phyloP scores from a whole-genome alignment of 2,113 vertebrate species.

The Tachysurus fulvidraco region DNA sequence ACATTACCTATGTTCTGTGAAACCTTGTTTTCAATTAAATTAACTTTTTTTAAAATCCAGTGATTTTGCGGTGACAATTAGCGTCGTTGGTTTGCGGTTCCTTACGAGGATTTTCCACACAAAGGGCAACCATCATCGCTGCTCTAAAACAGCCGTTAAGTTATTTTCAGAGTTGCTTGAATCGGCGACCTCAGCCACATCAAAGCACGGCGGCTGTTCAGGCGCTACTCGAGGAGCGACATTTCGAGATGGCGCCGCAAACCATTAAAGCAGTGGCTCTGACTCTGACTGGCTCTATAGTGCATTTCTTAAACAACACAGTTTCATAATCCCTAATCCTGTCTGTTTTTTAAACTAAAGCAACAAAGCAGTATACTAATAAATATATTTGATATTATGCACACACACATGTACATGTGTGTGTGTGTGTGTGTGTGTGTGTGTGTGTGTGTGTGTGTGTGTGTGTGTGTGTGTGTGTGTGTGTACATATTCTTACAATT shows the following conservation, averaged over 20 bases:
- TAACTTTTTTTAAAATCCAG: background rate
- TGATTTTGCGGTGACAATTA: slow-evolving; percentile 35
- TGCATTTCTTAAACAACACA: background rate
- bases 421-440: too few relatives aligned
- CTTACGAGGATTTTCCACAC: slow-evolving; percentile 41
- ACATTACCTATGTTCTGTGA: background rate
- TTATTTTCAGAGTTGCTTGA: slow-evolving; percentile 32
- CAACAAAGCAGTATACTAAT: background rate
- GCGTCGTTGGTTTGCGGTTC: slow-evolving; percentile 27
- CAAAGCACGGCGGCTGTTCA: slow-evolving; percentile 22
- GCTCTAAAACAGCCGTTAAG: slow-evolving; percentile 38
- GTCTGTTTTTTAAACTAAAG: background rate
- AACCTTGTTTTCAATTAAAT: slow-evolving; percentile 25
- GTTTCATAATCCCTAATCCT: background rate
- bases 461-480: too few relatives aligned
- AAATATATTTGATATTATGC: background rate
- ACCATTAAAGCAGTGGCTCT: slow-evolving; percentile 18
- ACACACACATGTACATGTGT: background rate
- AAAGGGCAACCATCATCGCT: slow-evolving; percentile 23
- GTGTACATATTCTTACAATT: too few relatives aligned
- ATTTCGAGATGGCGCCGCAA: slow-evolving; percentile 42
- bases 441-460: too few relatives aligned
- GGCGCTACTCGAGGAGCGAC: slow-evolving; percentile 14
- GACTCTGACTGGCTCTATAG: background rate
- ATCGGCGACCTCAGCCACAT: slow-evolving; percentile 32